Evolutionary conservation across 1,140 invertebrate species (phyloP), one percentile per base, ranked within the genome.

Genomic region (Zaprionus gabonicus): DNA sequence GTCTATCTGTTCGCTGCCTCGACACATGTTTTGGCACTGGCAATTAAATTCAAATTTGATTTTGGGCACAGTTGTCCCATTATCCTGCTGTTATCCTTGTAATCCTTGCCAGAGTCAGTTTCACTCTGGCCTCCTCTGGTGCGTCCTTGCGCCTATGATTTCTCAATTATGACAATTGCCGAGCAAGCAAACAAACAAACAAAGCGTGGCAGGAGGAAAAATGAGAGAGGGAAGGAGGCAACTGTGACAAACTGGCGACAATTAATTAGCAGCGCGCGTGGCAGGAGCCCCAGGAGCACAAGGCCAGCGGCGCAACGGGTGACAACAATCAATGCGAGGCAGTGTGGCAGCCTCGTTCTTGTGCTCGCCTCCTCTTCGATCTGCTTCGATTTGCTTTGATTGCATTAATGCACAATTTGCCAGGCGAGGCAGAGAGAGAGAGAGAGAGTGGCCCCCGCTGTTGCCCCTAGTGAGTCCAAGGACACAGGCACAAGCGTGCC

Each of bases 81-180:
- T 12, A 60, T 27, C 25, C 31, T 31, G n/a, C 56, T 64, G 44
- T 53, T 65, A 46, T 46, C 41, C 41, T 46, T 17, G 41, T 46
- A 46, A 46, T 46, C 41, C 41, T 20, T 7, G 41, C 41, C 41
- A 17, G n/a, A n/a, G 6, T 7, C 38, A n/a, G 38, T 7, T 6
- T 31, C 28, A 7, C 28, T 7, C 28, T 31, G 6, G 41, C 53
- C 56, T 58, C 56, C 55, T 69, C 57, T 53, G 27, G 9, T 31
- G 28, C 66, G 70, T 81, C 76, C 70, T 82, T 74, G 58, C n/a
- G 76, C 75, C 70, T 69, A 91, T 91, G 85, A 91, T 91, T 86
- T 87, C 65, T 86, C 78, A 83, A 91, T 91, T 91, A 91, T 91
- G 90, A 86, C 88, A 82, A 82, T 91, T 65, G 79, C 17, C 38